A percentile compares a stretch with the other conserved stretches of the same genome.
Conservation (phyloP, 2,797 vertebrate species). For the Rhinichthys osculus region DNA sequence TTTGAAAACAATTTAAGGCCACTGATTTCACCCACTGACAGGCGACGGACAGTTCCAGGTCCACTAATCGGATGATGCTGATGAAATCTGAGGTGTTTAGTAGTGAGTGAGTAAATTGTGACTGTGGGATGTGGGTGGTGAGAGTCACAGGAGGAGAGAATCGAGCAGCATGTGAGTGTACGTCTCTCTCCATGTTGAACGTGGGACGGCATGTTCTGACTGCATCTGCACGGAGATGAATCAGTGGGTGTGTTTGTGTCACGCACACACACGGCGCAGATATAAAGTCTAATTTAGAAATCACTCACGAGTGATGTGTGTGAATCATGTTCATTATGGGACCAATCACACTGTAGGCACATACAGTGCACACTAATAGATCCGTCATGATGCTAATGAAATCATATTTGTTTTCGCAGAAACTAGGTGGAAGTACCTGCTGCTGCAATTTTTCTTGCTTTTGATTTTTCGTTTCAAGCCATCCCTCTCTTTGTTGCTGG, state of each 20-base stretch:
- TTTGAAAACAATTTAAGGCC: neutral
- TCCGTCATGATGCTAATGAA: neutral
- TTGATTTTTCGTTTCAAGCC: conserved; percentile 89
- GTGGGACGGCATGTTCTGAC: conserved; percentile 13
- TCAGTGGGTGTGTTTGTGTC: conserved; percentile 21
- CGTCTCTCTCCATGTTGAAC: conserved; percentile 6
- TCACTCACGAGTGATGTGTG: conserved; percentile 4
- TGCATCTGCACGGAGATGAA: conserved; percentile 24
- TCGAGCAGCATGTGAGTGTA: neutral
- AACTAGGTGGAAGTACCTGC: conserved; percentile 82
- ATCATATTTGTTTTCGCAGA: neutral
- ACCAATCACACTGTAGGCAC: neutral
- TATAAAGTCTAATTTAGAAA: neutral
- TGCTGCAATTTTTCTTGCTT: conserved; percentile 91
- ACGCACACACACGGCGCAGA: neutral
- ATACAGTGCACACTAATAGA: neutral
- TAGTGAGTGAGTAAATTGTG: conserved; percentile 49
- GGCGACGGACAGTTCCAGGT: neutral
- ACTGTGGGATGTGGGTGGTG: conserved; percentile 42
- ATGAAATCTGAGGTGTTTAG: conserved; percentile 39
- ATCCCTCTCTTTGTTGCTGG: conserved; percentile 87
- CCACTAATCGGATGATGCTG: conserved; percentile 16
- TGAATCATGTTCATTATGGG: neutral
- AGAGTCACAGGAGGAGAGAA: conserved; percentile 36
- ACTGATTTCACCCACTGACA: conserved; percentile 9